phyloP scores from a whole-genome alignment of 2,888 invertebrate species.

The Apodemia zela region DNA sequence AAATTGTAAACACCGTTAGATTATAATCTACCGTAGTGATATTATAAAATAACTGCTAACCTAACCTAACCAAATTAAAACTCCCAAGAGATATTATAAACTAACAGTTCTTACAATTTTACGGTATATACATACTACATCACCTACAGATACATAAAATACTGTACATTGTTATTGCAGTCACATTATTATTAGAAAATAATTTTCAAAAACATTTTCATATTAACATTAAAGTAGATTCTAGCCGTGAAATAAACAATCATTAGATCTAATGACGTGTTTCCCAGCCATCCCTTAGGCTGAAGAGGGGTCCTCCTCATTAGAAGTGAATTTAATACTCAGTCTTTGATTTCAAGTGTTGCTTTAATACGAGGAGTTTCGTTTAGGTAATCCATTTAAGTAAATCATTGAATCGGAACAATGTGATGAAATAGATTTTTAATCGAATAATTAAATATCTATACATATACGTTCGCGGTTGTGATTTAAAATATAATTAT shows the following conservation, averaged over 20 bases:
- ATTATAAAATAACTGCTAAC: too few relatives aligned
- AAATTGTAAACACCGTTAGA: too few relatives aligned
- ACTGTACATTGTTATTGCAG: too few relatives aligned
- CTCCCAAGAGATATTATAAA: too few relatives aligned
- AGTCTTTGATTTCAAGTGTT: constrained; percentile 14
- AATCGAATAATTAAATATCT: neutral
- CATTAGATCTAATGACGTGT: constrained; percentile 8
- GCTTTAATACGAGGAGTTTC: neutral
- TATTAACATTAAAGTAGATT: neutral
- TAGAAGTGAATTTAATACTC: constrained; percentile 13
- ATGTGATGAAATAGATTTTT: neutral
- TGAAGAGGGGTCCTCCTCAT: constrained; percentile 13
- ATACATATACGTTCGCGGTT: too few relatives aligned
- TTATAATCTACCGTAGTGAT: too few relatives aligned
- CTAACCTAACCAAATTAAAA: too few relatives aligned
- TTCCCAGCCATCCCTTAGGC: neutral
- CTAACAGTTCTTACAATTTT: too few relatives aligned
- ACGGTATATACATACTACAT: too few relatives aligned
- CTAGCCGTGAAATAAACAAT: neutral
- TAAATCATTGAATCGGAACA: neutral
- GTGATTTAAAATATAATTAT: too few relatives aligned
- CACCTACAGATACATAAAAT: too few relatives aligned
- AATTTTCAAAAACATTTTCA: neutral
- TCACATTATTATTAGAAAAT: too few relatives aligned
- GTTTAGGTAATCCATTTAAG: neutral